phyloP scores from a whole-genome alignment of 2,888 invertebrate genomes.

The Phlogophora meticulosa region DNA sequence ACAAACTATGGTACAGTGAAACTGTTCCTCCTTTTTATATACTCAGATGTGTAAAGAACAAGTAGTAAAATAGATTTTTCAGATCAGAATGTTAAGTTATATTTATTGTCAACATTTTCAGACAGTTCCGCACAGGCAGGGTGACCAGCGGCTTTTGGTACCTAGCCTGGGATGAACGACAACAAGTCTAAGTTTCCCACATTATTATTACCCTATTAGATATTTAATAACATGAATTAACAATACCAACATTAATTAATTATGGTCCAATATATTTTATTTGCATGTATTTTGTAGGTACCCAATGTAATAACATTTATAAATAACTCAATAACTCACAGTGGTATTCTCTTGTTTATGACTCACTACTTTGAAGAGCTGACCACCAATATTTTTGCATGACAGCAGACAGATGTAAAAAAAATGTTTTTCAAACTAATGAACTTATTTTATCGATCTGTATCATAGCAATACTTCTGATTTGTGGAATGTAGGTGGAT shows the following conservation, averaged over 20 bases:
- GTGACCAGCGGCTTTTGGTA: too few species aligned
- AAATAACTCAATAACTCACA: neutral
- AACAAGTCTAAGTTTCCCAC: too few species aligned
- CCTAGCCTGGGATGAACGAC: too few species aligned
- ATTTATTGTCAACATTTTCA: neutral
- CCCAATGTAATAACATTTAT: neutral
- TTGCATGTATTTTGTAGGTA: too few species aligned
- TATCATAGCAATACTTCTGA: too few species aligned
- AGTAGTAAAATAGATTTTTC: neutral
- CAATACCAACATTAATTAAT: neutral
- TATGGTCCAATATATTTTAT: neutral
- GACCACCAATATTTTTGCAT: too few species aligned
- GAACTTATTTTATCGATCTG: too few species aligned
- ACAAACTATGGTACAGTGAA: neutral
- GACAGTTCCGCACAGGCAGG: neutral
- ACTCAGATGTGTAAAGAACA: neutral
- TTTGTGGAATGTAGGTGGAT: too few species aligned
- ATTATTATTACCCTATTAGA: too few species aligned
- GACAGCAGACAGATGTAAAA: too few species aligned
- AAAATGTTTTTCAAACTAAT: too few species aligned
- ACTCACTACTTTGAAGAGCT: neutral
- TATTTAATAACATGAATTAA: too few species aligned
- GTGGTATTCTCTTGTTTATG: neutral
- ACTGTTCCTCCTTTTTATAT: slow-evolving; percentile 20
- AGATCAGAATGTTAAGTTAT: neutral